A percentile compares a stretch with the other conserved stretches of the same genome.
Evolutionary conservation across 1,140 invertebrate species (phyloP).

Genomic region (Wiebesia pumilae): DNA sequence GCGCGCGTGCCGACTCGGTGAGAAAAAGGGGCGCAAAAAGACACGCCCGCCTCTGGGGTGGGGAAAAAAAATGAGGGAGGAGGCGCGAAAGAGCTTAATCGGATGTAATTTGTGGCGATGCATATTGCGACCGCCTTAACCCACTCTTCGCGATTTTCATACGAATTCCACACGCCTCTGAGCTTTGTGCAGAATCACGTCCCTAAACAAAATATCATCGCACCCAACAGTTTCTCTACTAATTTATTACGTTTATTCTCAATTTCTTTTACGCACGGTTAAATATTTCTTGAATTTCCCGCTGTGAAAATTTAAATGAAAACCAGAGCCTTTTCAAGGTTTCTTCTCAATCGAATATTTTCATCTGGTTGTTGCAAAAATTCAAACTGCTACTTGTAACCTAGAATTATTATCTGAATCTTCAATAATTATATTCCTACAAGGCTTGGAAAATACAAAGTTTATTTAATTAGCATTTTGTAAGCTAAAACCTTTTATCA

Average conservation of each 20-base stretch:
- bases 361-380: no score
- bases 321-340: no score
- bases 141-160: no score
- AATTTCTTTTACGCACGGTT: no score
- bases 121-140: background rate
- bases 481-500: background rate
- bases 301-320: no score
- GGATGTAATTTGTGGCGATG: background rate
- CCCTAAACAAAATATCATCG: no score
- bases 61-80: background rate
- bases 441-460: background rate
- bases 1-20: background rate
- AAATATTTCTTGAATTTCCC: no score
- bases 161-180: no score
- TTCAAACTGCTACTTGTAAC: background rate
- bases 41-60: background rate
- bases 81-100: background rate
- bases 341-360: no score
- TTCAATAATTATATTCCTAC: background rate
- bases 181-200: no score
- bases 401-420: background rate
- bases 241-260: no score
- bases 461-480: conserved; percentile 5
- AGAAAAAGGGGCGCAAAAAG: background rate
- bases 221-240: no score